Percentiles rank a stretch among this genome's conserved stretches.
Conservation (phyloP, 2,113 vertebrate species). For the Ochotona curzoniae region DNA sequence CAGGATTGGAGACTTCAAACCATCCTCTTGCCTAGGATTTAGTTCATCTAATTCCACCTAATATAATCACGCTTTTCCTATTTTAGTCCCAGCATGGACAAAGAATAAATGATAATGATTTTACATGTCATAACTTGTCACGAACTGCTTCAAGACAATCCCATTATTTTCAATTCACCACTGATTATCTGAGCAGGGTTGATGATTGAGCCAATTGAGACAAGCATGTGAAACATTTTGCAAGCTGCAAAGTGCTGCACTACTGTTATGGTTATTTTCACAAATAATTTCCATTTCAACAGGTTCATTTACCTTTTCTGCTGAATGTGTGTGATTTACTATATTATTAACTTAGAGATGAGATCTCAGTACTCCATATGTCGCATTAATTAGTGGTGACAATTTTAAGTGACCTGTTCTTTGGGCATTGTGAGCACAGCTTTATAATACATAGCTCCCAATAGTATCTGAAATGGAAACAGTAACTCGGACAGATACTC, state of each 20-base stretch:
- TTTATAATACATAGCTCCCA: not conserved
- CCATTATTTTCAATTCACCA: conserved; percentile 65
- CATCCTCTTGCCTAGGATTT: conserved; percentile 50
- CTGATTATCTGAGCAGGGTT: conserved; percentile 50
- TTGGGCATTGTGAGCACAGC: not conserved
- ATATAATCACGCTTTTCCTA: conserved; percentile 67
- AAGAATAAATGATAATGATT: conserved; percentile 54
- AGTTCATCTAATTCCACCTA: conserved; percentile 56
- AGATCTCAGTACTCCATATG: conserved; percentile 32
- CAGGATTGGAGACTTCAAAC: conserved; percentile 60
- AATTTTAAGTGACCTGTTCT: conserved; percentile 31
- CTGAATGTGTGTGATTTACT: conserved; percentile 41
- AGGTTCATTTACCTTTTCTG: conserved; percentile 49
- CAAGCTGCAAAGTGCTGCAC: conserved; percentile 39
- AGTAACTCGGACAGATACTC: conserved; percentile 34
- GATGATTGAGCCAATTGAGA: conserved; percentile 49
- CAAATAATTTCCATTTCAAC: conserved; percentile 40
- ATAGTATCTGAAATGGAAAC: conserved; percentile 13
- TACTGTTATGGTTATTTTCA: conserved; percentile 42
- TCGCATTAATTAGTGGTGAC: conserved; percentile 24
- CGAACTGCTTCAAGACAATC: conserved; percentile 55
- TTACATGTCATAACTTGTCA: conserved; percentile 65
- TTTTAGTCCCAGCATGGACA: conserved; percentile 62
- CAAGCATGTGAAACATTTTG: conserved; percentile 45
- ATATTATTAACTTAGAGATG: conserved; percentile 12